Evolutionary conservation across 2,113 vertebrate genomes (phyloP), one percentile per base, ranked within the genome.

Genomic region (Engraulis encrasicolus): DNA sequence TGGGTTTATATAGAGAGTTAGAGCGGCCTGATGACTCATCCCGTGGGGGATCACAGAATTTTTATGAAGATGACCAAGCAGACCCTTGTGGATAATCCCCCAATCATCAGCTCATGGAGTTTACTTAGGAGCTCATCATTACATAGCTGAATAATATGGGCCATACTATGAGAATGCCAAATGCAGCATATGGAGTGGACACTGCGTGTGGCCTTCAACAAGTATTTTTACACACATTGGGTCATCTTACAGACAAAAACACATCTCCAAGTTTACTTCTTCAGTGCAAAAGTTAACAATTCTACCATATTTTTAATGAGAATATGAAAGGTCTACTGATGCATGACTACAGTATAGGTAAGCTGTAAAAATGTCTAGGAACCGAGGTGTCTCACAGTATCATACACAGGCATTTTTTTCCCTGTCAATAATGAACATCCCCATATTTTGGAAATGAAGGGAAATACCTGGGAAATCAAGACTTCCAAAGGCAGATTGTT

Each of bases 401-500:
- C 3, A 5, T 45, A 45, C 40, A 5, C 66, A 1, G 19, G 27
- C 34, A 74, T 71, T 34, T 71, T 27, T 71, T 74, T 17, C 14
- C 27, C 27, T 74, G 31, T 36, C 66, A 74, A 12, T 34, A 74
- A 34, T 74, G 66, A 81, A 86, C 89, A 91, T 92, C 91, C 90
- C 92, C 91, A 34, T 90, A 85, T 90, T 90, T 91, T 89, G n/a
- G n/a, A n/a, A n/a, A n/a, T n/a, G n/a, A n/a, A n/a, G n/a, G n/a
- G n/a, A n/a, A n/a, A n/a, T n/a, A 90, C 88, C 78, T 91, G 88
- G 91, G 90, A 52, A 80, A 93, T 91, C 92, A 88, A 92, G 92
- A 93, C 92, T 92, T 94, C 92, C 91, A 93, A n/a, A 93, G 92
- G 92, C 90, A 74, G 12, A 91, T 92, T 93, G 92, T 93, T 90